Base-by-base conservation (phyloP, 2,888 invertebrate genomes). In the Noctua janthina region DNA sequence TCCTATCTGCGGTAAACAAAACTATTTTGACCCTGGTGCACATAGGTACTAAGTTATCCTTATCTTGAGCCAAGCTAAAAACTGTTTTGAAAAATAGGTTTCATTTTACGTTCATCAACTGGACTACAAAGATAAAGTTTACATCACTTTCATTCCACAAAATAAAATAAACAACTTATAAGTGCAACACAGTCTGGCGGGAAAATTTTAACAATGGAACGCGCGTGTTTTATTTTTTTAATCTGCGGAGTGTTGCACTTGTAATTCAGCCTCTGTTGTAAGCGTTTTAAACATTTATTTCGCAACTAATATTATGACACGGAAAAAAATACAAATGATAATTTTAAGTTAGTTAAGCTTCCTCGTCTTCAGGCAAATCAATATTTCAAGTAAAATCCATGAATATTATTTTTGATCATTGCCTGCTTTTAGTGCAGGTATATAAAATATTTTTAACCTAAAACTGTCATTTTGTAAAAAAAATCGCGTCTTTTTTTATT, bases 171-270 rank as follows among this genome's bases (percentile, higher is more conserved):
- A 43, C 15, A 51, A 29, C 10, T 51, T 69, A 13, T 66, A 67
- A 59, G 35, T 39, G 29, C 13, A 68, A 64, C 56, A 81, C 35
- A 7, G 20, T 1, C 20, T 49, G 56, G 82, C 82, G 68, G 76
- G 76, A 76, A 80, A 80, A 54, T 62, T 64, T 83, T 39, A 77
- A 77, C 83, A 81, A 83, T 70, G 56, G 83, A 83, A 66, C n/a
- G 29, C 29, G 20, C 15, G 49, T 51, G 20, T 51, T 67, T 74
- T 62, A 29, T 29, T 43, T 77, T 82, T 68, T 69, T 66, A 1
- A 56, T 49, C 10, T 67, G 39, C 5, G 2, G 2, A 13, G 5
- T 74, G 7, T 66, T 66, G n/a, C 46, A 17, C 11, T 15, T 39
- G 17, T 39, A 51, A 59, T 78, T 35, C 64, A 17, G 64, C 17